Evolutionary conservation across 2,113 vertebrate genomes (phyloP), one percentile per base, ranked within the genome.

Genomic region (Sapayoa aenigma): DNA sequence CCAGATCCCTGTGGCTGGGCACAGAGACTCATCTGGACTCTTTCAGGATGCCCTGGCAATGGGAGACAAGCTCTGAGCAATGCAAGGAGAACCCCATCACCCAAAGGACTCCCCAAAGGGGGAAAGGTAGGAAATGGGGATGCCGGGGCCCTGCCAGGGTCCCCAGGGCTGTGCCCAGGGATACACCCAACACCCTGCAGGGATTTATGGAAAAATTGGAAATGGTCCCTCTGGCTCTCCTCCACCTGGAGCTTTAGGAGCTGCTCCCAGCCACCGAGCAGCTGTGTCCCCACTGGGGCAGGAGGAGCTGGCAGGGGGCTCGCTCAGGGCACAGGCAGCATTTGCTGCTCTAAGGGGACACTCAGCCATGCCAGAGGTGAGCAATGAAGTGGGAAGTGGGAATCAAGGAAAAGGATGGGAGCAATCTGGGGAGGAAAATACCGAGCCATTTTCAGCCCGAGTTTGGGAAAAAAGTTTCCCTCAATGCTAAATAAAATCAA

Each of bases 51-150:
- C 47, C 47, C 0, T 0, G 17, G 31, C 11, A 22, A 35, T 4
- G 27, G 20, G 27, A 12, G 13, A 59, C 2, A 6, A 71, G n/a
- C 24, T 17, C 20, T 0, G 2, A 39, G 35, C 0, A 0, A 14
- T 31, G 30, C 23, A 58, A 42, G 19, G 17, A 44, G 20, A 7
- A 39, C 6, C 25, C 21, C 65, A 28, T 33, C 0, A 0, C 19
- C 25, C 49, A 56, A 52, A 78, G 23, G n/a, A 23, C 12, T 90
- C 60, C 59, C 31, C 37, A 30, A 4, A 52, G 12, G 28, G 13
- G 30, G 15, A 55, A 21, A 30, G 35, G 12, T n/a, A 39, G 37
- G 53, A 68, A 23, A 11, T 13, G 14, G 11, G 9, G 12, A 13
- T 62, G 37, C 7, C 89, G 41, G 59, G n/a, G 41, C 3, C 19